phyloP scores from a whole-genome alignment of 2,113 vertebrate genomes.

The Actenoides hombroni region DNA sequence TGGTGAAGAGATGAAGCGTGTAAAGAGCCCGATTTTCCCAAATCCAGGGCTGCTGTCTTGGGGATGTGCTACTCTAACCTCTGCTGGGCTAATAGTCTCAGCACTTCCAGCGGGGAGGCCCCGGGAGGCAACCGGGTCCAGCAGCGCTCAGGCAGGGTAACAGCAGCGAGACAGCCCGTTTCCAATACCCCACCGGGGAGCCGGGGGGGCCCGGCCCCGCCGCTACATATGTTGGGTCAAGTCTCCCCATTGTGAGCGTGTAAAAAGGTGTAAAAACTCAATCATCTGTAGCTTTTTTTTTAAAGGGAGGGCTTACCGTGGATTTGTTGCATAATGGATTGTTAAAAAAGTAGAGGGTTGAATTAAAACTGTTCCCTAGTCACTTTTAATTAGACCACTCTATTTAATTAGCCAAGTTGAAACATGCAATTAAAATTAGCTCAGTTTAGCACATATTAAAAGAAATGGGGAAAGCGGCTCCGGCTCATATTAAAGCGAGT shows the following conservation, averaged over 20 bases:
- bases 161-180: constrained; percentile 76
- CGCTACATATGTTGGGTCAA: constrained; percentile 93
- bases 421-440: constrained; percentile 77
- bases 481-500: neutral
- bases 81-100: constrained; percentile 75
- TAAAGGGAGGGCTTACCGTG: constrained; percentile 70
- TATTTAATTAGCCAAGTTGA: constrained; percentile 87
- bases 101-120: constrained; percentile 79
- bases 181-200: constrained; percentile 78
- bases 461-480: constrained; percentile 39
- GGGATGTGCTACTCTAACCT: constrained; percentile 88
- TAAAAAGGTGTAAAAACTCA: constrained; percentile 89
- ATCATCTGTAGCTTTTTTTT: constrained; percentile 80
- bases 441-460: constrained; percentile 70
- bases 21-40: constrained; percentile 79
- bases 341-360: constrained; percentile 81
- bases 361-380: constrained; percentile 85
- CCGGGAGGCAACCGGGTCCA: constrained; percentile 76
- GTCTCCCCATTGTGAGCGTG: constrained; percentile 84
- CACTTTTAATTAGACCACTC: constrained; percentile 85
- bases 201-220: constrained; percentile 81
- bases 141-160: constrained; percentile 77
- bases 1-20: constrained; percentile 85
- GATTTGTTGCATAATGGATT: constrained; percentile 84
- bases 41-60: constrained; percentile 71